Base-by-base conservation (phyloP, 2,888 invertebrate genomes). In the Cataglyphis altisquamis region DNA sequence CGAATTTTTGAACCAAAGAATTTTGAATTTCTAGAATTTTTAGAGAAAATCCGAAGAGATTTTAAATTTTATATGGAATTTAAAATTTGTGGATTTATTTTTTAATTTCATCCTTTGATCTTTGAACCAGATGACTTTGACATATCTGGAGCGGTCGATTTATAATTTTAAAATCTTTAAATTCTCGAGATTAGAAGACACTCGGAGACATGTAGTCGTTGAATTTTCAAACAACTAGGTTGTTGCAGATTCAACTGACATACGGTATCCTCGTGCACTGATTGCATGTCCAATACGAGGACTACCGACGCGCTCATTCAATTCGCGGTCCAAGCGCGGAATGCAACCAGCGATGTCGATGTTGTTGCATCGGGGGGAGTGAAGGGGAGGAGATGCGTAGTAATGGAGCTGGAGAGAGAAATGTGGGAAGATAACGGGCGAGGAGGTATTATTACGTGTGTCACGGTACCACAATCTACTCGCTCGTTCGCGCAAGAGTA, bases 221-320 rank as follows among this genome's bases (percentile, higher is more conserved):
- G 70, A 41, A 78, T 70, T 80, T 45, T 45, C 82, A 5, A 74
- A 32, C n/a, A 36, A 15, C 10, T 41, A 9, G 21, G 21, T 18
- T 25, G 66, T 82, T 63, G 66, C 12, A 57, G 48, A 15, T 25
- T 36, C 64, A n/a, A 66, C 48, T 60, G 66, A 82, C 75, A 52
- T 18, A 72, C 21, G 36, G 39, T 75, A 84, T 88, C 83, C 84
- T 89, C 84, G 86, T 81, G 70, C 86, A 74, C 83, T 86, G 84
- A 89, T 89, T 88, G 86, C 72, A 88, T 86, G 84, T 85, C 86
- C 83, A 80, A 84, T 85, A 84, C 85, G 85, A 86, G 89, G 83
- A 89, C 86, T 84, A 86, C 81, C 52, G 74, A 77, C 83, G 84
- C 84, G 84, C 84, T 89, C 88, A 88, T 89, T 89, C 89, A 88